Base-by-base conservation (phyloP, 2,113 vertebrate genomes). In the Cynocephalus volans region DNA sequence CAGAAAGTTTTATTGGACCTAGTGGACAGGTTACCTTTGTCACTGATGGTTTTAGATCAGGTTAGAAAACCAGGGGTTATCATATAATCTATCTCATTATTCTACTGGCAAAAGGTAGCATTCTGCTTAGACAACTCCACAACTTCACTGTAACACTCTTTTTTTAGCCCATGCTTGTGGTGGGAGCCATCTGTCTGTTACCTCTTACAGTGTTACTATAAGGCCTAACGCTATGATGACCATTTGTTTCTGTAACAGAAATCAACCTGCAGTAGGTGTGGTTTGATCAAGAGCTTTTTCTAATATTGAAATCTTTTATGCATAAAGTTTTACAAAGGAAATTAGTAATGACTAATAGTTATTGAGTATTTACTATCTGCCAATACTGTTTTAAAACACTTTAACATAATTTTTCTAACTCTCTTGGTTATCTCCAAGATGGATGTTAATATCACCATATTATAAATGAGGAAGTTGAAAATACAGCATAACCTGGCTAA, bases 351-450 rank as follows among this genome's bases (percentile, higher is more conserved):
- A 82, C 79, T 82, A 65, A 76, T 23, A 72, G 1, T 26, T 65
- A 62, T 1, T 36, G 14, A 69, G 17, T n/a, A 48, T 70, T 82
- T 83, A 48, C 64, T 65, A 36, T 67, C 28, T 86, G 31, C 41
- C 18, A 18, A 56, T 64, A 65, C 56, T 80, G 13, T 75, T 76
- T 41, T 81, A 54, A 54, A 83, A 83, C 26, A 73, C 21, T 65
- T 79, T 28, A 92, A 85, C 23, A 62, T 50, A 67, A 8, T 45
- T 96, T 75, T 93, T 58, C 62, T 94, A 60, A 86, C 69, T 94
- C 67, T 88, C 48, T 9, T 23, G 70, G 26, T 21, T n/a, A 52
- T 52, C 48, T 72, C 70, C 31, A 92, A 93, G 18, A 23, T 33
- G 12, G 23, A 62, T 41, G 41, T n/a, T 92, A 65, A 67, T 7